A percentile compares a stretch with the other conserved stretches of the same genome.
These are phyloP conservation scores for Oscheius sp. DNA, from an alignment of 2,888 invertebrate species.

Conservation along the genomic window DNA sequence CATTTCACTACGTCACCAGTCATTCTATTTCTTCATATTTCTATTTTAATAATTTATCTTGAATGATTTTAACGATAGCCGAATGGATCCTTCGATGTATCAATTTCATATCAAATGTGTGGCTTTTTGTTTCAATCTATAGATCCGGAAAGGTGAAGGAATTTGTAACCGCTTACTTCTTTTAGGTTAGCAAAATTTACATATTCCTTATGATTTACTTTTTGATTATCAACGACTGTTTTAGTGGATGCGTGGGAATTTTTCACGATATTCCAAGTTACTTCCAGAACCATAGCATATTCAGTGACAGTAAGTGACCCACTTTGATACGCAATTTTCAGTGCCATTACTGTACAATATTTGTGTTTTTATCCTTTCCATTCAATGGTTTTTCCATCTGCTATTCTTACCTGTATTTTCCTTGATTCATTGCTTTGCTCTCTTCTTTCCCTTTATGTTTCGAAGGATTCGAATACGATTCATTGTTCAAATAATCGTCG, in stretches of 20 bases:
- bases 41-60: too few species aligned
- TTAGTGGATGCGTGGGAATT: not conserved
- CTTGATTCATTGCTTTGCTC: constrained; percentile 1
- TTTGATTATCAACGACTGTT: not conserved
- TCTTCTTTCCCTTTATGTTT: constrained; percentile 6
- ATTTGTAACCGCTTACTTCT: too few species aligned
- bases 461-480: not conserved
- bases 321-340: not conserved
- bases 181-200: not conserved
- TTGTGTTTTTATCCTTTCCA: not conserved
- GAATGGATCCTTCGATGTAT: not conserved
- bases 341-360: not conserved
- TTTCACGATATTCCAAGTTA: constrained; percentile 15
- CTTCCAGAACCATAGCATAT: not conserved
- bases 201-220: not conserved
- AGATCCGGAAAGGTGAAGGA: not conserved
- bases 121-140: not conserved
- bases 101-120: not conserved
- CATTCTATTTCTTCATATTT: too few species aligned
- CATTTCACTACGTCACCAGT: too few species aligned
- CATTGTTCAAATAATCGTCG: not conserved
- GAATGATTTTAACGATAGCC: not conserved
- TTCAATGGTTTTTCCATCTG: constrained; percentile 9
- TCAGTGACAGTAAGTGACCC: not conserved
- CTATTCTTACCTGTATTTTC: constrained; percentile 11